phyloP scores from a whole-genome alignment of 2,888 invertebrate species.

The Campoplex nolae region DNA sequence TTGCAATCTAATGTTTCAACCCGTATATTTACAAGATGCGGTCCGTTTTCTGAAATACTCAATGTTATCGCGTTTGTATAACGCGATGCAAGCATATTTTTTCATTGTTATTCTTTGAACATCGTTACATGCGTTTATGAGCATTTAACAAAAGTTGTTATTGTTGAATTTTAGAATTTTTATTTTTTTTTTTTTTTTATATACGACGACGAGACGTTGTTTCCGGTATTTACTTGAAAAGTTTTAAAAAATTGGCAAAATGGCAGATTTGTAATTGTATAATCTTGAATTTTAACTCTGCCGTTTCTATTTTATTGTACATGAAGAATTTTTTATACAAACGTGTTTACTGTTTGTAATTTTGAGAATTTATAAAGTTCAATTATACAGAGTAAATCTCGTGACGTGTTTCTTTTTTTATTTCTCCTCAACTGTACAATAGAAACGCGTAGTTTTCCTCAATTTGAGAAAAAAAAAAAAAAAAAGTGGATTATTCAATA shows the following conservation, averaged over 20 bases:
- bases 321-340: not conserved
- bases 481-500: no score
- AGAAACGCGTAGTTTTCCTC: not conserved
- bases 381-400: not conserved
- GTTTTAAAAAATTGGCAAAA: not conserved
- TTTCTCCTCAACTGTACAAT: not conserved
- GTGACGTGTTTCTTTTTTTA: not conserved
- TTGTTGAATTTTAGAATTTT: constrained; percentile 9
- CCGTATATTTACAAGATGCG: not conserved
- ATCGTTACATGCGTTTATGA: not conserved
- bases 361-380: not conserved
- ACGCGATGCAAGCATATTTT: not conserved
- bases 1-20: not conserved
- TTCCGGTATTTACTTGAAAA: no score
- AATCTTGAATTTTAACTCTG: not conserved
- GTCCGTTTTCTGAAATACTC: not conserved
- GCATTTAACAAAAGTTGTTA: not conserved
- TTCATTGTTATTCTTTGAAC: not conserved
- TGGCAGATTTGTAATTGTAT: not conserved
- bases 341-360: not conserved
- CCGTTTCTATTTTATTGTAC: not conserved
- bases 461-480: not conserved
- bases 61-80: not conserved
- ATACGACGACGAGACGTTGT: not conserved
- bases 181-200: not conserved